Base-by-base conservation (phyloP, 35 echinoderm and acorn worm species). In the Heliocidaris erythrogramma region DNA sequence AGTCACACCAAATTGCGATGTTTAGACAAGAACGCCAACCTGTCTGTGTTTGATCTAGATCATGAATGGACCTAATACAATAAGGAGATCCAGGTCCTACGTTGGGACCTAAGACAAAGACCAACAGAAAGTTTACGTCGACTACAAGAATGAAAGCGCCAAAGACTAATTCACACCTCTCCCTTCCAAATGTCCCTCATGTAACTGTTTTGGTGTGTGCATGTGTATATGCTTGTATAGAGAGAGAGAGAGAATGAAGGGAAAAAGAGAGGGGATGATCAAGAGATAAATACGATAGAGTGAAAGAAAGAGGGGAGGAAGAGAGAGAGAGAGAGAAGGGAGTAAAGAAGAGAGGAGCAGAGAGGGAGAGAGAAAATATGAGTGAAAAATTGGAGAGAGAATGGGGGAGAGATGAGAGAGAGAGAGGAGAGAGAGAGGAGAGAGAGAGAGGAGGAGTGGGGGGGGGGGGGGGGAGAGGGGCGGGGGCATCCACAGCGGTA, bases 1-100 rank as follows among this genome's bases (percentile, higher is more conserved):
- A 89, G 87, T 89, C 31, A 48, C 87, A 89, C 87, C 87, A 32
- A 89, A 89, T 89, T 42, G 87, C 87, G 24, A 89, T 89, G 87
- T 89, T 89, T 89, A 30, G 31, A 31, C 87, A 89, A 89, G 87
- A 89, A 89, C 87, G 87, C 87, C 87, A 89, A 31, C 24, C 87
- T 16, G 87, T 89, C 87, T 89, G 30, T 89, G 87, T 89, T 89
- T 89, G 87, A 89, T 47, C 29, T 31, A n/a, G 87, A 32, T 48
- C 87, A 21, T 89, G 87, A 89, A 89, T 89, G 87, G 87, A 89
- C 87, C 87, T 27, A 42, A 42, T 27, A 21, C 21, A 78, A 78
- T 78, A 78, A 78, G 27, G 65, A 78, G 65, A 9, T 6, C 65
- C 65, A 78, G 65, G 65, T 78, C 65, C 65, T 78, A 18, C 4